Evolutionary conservation across 2,888 invertebrate species (phyloP).

Genomic region (Drepanosiphum platanoidis): DNA sequence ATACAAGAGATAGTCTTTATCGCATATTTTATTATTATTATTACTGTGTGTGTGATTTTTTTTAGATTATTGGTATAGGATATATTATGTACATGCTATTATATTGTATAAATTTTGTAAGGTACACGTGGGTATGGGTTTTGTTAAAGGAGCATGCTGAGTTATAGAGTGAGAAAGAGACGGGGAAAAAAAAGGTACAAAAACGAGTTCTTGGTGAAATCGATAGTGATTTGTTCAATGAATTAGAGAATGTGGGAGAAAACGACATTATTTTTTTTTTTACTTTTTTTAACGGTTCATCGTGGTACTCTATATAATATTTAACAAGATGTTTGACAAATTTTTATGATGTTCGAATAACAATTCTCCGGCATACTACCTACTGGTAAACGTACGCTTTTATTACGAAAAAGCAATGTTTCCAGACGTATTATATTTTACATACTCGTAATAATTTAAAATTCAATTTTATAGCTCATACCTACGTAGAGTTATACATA

Average conservation of each 20-base stretch:
- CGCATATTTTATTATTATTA: not conserved
- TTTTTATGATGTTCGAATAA: conserved; percentile 50
- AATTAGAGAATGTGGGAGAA: conserved; percentile 26
- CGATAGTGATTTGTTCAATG: conserved; percentile 51
- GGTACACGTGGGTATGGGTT: not conserved
- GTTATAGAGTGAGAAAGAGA: no score
- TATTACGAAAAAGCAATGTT: not conserved
- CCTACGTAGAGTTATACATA: conserved; percentile 7
- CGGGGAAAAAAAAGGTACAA: conserved; percentile 25
- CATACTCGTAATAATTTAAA: conserved; percentile 30
- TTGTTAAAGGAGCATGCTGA: conserved; percentile 9
- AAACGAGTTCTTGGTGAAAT: conserved; percentile 55
- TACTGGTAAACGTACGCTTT: not conserved
- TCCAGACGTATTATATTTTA: conserved; percentile 22
- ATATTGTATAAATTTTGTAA: conserved; percentile 9
- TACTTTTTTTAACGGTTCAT: conserved; percentile 24
- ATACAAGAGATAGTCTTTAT: not conserved
- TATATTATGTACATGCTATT: no score
- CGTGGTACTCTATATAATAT: not conserved
- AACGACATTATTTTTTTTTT: conserved; percentile 31
- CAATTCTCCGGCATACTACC: conserved; percentile 22
- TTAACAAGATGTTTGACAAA: conserved; percentile 41
- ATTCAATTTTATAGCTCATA: conserved; percentile 23
- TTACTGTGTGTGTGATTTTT: not conserved
- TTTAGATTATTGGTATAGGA: not conserved